A percentile compares a stretch with the other conserved stretches of the same genome.
phyloP scores from a whole-genome alignment of 2,113 vertebrate genomes.

The Sitta europaea region DNA sequence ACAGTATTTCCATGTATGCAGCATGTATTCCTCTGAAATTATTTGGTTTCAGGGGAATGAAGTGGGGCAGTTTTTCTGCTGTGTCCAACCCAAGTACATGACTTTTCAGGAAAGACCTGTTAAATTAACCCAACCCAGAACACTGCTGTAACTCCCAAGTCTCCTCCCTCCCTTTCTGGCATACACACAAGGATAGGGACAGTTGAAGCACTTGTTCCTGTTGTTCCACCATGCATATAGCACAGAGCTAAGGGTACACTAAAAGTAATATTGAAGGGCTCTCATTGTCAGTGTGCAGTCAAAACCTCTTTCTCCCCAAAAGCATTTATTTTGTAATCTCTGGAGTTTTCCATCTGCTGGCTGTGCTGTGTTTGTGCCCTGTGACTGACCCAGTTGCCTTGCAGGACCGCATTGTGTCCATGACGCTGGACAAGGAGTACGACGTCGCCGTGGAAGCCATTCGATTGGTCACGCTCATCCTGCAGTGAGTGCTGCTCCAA shows the following conservation, averaged over 20 bases:
- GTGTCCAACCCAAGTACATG: background rate
- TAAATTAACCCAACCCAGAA: background rate
- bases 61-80: background rate
- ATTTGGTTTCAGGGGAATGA: background rate
- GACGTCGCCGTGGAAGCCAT: conserved; percentile 98
- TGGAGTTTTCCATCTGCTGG: background rate
- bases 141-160: background rate
- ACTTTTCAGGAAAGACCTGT: background rate
- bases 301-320: background rate
- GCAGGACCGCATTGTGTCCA: conserved; percentile 97
- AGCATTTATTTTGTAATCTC: background rate
- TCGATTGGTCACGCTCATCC: conserved; percentile 93
- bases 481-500: conserved; percentile 86
- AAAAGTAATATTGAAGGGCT: background rate
- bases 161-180: background rate
- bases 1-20: background rate
- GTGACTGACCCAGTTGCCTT: background rate
- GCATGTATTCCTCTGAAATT: background rate
- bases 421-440: conserved; percentile 99
- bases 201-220: background rate
- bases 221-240: background rate
- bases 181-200: background rate
- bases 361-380: background rate
- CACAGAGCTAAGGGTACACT: background rate
- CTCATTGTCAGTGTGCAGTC: background rate